Evolutionary conservation across 2,888 invertebrate genomes (phyloP), one percentile per base, ranked within the genome.

Genomic region (Choreutis nemorana): DNA sequence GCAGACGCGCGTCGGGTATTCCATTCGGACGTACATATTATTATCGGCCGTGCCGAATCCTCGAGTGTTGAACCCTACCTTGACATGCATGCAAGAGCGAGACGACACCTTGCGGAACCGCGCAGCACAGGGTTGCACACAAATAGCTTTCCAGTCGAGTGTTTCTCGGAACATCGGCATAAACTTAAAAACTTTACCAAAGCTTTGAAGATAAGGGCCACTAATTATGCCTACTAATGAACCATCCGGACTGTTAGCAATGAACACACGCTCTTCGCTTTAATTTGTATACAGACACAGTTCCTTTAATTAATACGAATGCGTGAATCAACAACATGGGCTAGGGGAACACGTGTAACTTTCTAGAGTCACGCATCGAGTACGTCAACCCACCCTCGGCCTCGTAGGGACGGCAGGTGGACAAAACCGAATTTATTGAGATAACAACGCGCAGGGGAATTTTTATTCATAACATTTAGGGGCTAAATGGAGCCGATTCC

Each of bases 11-110:
- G 50, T 51, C 48, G 57, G 55, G 55, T 65, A 52, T 68, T 58
- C 60, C 52, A 48, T 51, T 53, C 48, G 50, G 41, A 45, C 61
- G 56, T 66, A n/a, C n/a, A n/a, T n/a, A 63, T 70, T 63, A 65
- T 67, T 71, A 67, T 65, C 55, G 51, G 54, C 55, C 50, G 64
- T 47, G 62, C 60, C 48, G 60, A 65, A 72, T 71, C 67, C 66
- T 71, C 75, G 77, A 72, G 64, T 77, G 55, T 73, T 77, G 77
- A 77, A 77, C 77, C 66, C 77, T 73, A 77, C 77, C 77, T 77
- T 77, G 77, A 77, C 77, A 75, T 65, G 77, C 50, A 71, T 75
- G 75, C 59, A 62, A 48, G 68, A 67, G 60, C 52, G 70, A 61
- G 63, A 65, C 51, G 51, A 55, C 54, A 48, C n/a, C 52, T 58